A percentile compares a stretch with the other conserved stretches of the same genome.
These are phyloP conservation scores for Agrochola macilenta DNA, from an alignment of 2,888 invertebrate species.

Conservation along the genomic window DNA sequence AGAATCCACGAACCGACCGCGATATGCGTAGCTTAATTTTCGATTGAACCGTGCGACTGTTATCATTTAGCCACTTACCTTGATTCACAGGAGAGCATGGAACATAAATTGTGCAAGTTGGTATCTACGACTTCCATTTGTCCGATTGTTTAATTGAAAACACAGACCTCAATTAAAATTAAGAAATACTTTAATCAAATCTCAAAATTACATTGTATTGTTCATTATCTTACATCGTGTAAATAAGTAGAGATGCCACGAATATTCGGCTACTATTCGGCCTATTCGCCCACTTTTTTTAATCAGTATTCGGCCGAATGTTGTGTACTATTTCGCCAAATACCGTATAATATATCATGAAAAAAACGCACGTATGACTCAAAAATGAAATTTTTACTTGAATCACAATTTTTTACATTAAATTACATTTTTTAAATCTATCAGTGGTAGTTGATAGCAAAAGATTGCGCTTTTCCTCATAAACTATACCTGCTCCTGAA, in stretches of 20 bases:
- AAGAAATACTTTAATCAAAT: constrained; percentile 1
- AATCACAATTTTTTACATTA: too few relatives aligned
- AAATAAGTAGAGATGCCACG: not conserved
- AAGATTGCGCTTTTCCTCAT: not conserved
- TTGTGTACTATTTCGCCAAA: too few relatives aligned
- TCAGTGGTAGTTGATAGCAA: not conserved
- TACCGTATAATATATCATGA: too few relatives aligned
- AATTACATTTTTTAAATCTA: too few relatives aligned
- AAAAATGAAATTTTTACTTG: too few relatives aligned
- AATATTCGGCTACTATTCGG: not conserved
- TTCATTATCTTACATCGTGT: constrained; percentile 6
- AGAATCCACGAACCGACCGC: not conserved
- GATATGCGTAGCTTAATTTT: too few relatives aligned
- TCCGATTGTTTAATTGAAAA: not conserved
- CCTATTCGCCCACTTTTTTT: too few relatives aligned
- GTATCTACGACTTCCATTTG: not conserved
- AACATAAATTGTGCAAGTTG: not conserved
- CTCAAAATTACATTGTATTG: constrained; percentile 4
- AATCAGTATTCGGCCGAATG: too few relatives aligned
- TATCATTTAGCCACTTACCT: not conserved
- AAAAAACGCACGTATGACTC: too few relatives aligned
- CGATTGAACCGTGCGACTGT: not conserved
- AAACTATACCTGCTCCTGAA: not conserved
- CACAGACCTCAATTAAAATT: not conserved
- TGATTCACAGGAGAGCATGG: not conserved